Evolutionary conservation across 2,113 vertebrate species (phyloP), one percentile per base, ranked within the genome.

Genomic region (Syrrhaptes paradoxus): DNA sequence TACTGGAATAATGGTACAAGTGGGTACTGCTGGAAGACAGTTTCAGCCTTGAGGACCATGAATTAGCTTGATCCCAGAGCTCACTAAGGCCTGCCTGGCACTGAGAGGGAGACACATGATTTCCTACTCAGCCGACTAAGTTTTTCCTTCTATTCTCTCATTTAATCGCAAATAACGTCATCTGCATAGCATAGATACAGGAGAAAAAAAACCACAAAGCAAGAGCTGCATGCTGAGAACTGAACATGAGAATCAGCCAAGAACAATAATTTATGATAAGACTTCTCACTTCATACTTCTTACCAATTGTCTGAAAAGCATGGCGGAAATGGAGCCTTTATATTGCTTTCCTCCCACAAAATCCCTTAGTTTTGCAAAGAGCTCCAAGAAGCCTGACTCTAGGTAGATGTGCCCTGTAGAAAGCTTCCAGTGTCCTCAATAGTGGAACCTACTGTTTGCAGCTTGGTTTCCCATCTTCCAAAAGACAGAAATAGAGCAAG

Each of bases 71-170:
- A 77, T 74, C 66, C 58, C 66, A 90, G 81, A 86, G 26, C 65
- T 87, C 66, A 25, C 17, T 36, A 38, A 81, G 31, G 62, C 51
- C 38, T 81, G 79, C 77, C 76, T 90, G 58, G 62, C 32, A 66
- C 2, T 20, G 24, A 90, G 73, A 48, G 72, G 48, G 20, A 96
- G 80, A 81, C 43, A 66, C 20, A 63, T 5, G 0, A 72, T 72
- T 84, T 95, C 70, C 48, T 61, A 45, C 34, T 80, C 62, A 61
- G 73, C 9, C 0, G 0, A n/a, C 82, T 77, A 66, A 82, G 34
- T 58, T 94, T 91, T 89, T 79, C 83, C 81, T 92, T 84, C 20
- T 68, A 48, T 85, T 86, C 58, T 90, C 59, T 78, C 65, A 62
- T 83, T 88, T 92, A 89, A 95, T 94, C 68, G 2, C 72, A 87